Percentiles rank a stretch among this genome's conserved stretches.
These are phyloP conservation scores for Ceratoteleas bidentatus DNA, from an alignment of 1,140 invertebrate species.

Conservation along the genomic window DNA sequence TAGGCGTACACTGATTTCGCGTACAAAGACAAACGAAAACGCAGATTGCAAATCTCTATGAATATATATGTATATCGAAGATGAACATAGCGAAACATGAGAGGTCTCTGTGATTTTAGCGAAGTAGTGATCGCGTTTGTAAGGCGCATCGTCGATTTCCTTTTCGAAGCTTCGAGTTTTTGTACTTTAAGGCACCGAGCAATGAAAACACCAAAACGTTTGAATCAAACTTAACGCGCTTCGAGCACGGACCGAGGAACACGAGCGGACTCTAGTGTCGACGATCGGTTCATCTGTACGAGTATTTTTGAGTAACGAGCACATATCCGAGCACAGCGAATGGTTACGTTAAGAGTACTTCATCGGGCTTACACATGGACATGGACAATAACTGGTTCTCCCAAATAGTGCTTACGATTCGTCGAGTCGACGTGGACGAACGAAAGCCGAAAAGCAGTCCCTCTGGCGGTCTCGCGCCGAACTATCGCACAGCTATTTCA, in stretches of 20 bases:
- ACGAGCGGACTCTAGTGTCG: not conserved
- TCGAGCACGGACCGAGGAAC: not conserved
- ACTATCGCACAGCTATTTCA: no score
- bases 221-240: constrained; percentile 53
- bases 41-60: constrained; percentile 6
- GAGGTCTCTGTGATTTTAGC: constrained; percentile 52
- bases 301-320: constrained; percentile 35
- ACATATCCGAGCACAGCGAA: constrained; percentile 57
- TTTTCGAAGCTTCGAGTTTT: constrained; percentile 25
- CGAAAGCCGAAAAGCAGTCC: no score
- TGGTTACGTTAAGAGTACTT: constrained; percentile 33
- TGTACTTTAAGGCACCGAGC: constrained; percentile 27
- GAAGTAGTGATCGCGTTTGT: constrained; percentile 35
- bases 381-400: constrained; percentile 56
- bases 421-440: no score
- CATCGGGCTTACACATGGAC: constrained; percentile 43
- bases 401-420: constrained; percentile 30
- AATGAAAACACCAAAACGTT: constrained; percentile 57
- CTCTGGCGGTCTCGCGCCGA: no score
- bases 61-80: constrained; percentile 18
- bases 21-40: constrained; percentile 17
- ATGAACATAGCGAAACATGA: constrained; percentile 17
- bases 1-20: constrained; percentile 30
- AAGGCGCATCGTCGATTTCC: constrained; percentile 20
- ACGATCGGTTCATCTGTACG: constrained; percentile 8